A percentile compares a stretch with the other conserved stretches of the same genome.
Conservation (phyloP, 2,113 vertebrate species). For the Sigmodon hispidus region DNA sequence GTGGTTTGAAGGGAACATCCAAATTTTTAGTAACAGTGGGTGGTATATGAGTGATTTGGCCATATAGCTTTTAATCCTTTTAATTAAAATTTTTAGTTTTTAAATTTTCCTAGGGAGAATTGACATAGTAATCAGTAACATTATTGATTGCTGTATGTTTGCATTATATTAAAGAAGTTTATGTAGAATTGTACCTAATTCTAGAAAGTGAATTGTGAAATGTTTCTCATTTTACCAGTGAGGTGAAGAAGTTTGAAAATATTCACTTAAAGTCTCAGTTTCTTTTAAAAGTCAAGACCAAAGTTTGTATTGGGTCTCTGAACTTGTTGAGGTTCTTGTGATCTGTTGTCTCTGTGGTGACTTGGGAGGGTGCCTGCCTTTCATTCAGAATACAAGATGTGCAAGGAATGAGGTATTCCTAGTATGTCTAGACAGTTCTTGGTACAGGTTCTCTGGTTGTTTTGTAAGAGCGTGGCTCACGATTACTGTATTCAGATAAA, state of each 20-base stretch:
- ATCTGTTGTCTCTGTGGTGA: neutral
- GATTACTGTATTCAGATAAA: neutral
- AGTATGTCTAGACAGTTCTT: neutral
- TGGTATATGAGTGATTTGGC: neutral
- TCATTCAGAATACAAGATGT: neutral
- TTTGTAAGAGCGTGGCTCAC: neutral
- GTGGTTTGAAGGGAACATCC: neutral
- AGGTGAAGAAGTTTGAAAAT: neutral
- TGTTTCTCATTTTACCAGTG: slow-evolving; percentile 2
- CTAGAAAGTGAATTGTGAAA: neutral
- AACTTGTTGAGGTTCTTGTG: neutral
- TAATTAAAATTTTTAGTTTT: slow-evolving; percentile 36
- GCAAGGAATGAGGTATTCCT: neutral
- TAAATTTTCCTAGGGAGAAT: neutral
- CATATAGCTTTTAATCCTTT: slow-evolving; percentile 42
- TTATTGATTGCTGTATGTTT: neutral
- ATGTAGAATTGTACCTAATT: neutral
- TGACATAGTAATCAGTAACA: neutral
- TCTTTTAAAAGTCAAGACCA: neutral
- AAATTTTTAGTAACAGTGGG: neutral
- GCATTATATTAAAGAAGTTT: neutral
- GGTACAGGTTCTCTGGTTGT: neutral
- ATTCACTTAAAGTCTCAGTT: neutral
- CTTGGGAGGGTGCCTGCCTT: neutral
- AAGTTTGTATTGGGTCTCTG: neutral